Evolutionary conservation across 35 echinoderm and acorn worm genomes (phyloP), one percentile per base, ranked within the genome.

Genomic region (Patiria miniata): DNA sequence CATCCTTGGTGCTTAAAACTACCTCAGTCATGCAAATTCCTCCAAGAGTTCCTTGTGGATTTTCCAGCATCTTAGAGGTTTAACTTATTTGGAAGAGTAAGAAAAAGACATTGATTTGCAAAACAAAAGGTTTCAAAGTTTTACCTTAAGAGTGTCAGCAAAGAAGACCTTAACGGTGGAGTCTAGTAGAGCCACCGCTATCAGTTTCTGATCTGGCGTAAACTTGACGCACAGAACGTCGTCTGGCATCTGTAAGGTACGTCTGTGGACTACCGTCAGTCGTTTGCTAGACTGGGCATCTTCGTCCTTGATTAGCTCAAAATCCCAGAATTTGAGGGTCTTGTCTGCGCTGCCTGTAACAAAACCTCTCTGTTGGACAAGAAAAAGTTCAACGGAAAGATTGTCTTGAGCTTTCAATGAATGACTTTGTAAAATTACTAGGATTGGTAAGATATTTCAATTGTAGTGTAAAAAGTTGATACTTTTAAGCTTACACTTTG

Each of bases 111-210:
- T 6, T 47, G 42, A 47, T 47, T 12, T 47, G 42, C 81, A 47
- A 47, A 47, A 47, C 42, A 47, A 4, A 47, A 6, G 42, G 12
- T 4, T 47, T 6, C 42, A 47, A 6, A 6, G 4, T 47, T 4
- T 15, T 76, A 94, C 92, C 68, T 95, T 99, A 14, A 95, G 57
- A 18, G 96, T 99, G 39, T 99, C 96, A 52, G 93, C 86, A 87
- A 99, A 99, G 92, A 99, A 99, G 68, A 99, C 88, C 47, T 99
- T 99, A 17, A 99, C 87, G 2, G 96, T 99, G 38, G 87, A 94
- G 44, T 99, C 96, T 36, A 99, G 76, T 26, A 99, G 79, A 0
- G 96, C 91, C 21, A 79, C 93, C 1, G 96, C 96, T 29, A 99
- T 57, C 18, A 99, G 88, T 36, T 83, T 91, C 51, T 94, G 93